Evolutionary conservation across 2,113 vertebrate genomes (phyloP).

Genomic region (Mus pahari): DNA sequence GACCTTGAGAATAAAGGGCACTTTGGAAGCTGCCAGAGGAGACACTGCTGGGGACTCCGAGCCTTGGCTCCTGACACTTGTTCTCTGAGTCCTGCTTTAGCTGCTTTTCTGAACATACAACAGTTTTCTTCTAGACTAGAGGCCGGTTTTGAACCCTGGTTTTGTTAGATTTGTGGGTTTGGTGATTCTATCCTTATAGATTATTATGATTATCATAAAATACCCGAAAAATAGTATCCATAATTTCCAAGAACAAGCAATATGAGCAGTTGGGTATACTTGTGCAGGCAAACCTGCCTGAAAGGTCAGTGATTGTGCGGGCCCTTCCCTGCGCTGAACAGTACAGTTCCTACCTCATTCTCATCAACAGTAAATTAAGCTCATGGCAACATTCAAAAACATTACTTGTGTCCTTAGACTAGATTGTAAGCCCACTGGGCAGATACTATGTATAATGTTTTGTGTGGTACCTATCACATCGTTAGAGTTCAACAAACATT

Average conservation of each 20-base stretch:
- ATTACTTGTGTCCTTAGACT: slow-evolving; percentile 55
- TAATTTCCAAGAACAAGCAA: neutral
- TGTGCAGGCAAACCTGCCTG: neutral
- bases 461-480: slow-evolving; percentile 56
- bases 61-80: neutral
- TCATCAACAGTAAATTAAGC: slow-evolving; percentile 48
- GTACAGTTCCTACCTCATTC: slow-evolving; percentile 70
- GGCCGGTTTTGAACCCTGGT: slow-evolving; percentile 44
- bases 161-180: slow-evolving; percentile 50
- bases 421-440: slow-evolving; percentile 74
- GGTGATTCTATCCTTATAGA: slow-evolving; percentile 49
- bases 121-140: slow-evolving; percentile 25
- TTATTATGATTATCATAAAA: slow-evolving; percentile 12
- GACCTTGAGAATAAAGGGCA: neutral
- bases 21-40: neutral
- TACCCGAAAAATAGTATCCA: neutral
- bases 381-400: slow-evolving; percentile 9
- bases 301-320: neutral
- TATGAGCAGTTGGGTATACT: neutral
- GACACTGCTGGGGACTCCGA: neutral
- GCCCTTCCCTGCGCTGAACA: slow-evolving; percentile 13
- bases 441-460: slow-evolving; percentile 69
- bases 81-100: slow-evolving; percentile 15
- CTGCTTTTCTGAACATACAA: slow-evolving; percentile 54
- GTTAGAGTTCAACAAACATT: slow-evolving; percentile 75